These are phyloP conservation scores for Neotoxoptera formosana DNA, from an alignment of 1,140 invertebrate species.

Conservation along the genomic window DNA sequence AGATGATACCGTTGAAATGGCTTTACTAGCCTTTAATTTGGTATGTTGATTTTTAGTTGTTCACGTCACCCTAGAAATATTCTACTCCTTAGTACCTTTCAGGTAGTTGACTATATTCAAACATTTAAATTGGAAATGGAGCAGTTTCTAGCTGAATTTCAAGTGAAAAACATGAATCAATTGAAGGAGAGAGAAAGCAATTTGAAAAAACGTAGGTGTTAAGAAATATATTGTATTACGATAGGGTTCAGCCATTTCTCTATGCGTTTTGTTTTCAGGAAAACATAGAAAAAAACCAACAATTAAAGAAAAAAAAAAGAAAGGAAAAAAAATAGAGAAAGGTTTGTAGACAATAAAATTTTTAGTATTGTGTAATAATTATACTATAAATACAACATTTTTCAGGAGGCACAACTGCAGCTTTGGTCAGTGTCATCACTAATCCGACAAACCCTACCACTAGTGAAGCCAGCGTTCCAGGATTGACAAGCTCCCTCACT, in stretches of 20 bases:
- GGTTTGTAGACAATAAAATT: slow-evolving; percentile 63
- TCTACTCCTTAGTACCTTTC: slow-evolving; percentile 39
- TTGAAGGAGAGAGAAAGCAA: too few species aligned
- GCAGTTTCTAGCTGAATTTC: slow-evolving; percentile 95
- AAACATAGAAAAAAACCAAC: too few species aligned
- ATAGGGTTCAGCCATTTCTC: background rate
- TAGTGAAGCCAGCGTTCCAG: background rate
- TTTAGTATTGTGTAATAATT: slow-evolving; percentile 47
- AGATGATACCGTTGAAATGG: slow-evolving; percentile 96
- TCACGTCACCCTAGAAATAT: background rate
- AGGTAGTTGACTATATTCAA: slow-evolving; percentile 96
- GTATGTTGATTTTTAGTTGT: slow-evolving; percentile 65
- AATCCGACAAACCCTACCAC: slow-evolving; percentile 24
- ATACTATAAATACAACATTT: background rate
- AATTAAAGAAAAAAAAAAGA: slow-evolving; percentile 74
- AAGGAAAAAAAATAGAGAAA: slow-evolving; percentile 77
- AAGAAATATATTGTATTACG: background rate
- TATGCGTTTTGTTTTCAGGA: slow-evolving; percentile 53
- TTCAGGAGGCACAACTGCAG: too few species aligned
- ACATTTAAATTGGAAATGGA: slow-evolving; percentile 94
- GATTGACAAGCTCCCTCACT: background rate
- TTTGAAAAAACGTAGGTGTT: slow-evolving; percentile 60
- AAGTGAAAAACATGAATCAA: slow-evolving; percentile 92
- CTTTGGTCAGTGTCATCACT: background rate
- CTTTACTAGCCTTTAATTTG: slow-evolving; percentile 97